Base-by-base conservation (phyloP, 2,797 vertebrate genomes). In the Rhynchotus rufescens region DNA sequence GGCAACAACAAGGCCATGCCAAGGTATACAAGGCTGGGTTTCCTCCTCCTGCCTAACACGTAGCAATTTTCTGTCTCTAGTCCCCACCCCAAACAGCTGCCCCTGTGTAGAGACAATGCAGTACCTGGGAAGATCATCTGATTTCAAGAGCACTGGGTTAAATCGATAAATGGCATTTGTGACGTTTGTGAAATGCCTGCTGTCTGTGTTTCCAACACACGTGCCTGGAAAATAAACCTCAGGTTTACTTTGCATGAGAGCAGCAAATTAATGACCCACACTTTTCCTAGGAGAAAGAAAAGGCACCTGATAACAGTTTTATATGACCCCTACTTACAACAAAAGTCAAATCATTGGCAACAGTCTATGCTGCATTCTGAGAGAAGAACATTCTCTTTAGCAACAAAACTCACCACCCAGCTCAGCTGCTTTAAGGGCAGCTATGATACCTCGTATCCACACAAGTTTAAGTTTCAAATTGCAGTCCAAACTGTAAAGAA, bases 171-270 rank as follows among this genome's bases (percentile, higher is more conserved):
- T 98, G 92, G 98, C 95, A 2, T 81, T 92, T 66, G 98, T 98
- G 93, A 99, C 49, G 65, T 98, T 98, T 47, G 88, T 96, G 94
- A 98, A 99, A 94, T 99, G 98, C 52, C 98, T 98, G 95, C 98
- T 99, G 95, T 99, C 99, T 5, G 99, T 99, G 96, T 98, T 99
- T 60, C 96, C 98, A 56, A 99, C 56, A 84, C 98, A 99, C n/a
- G 98, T 89, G 83, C 98, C 99, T 99, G 94, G 82, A 96, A 64
- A 88, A 91, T 86, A 91, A 69, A 87, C 4, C 74, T 19, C 52
- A 8, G 60, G 21, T 40, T 93, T 23, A 44, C 5, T 66, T 19
- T 56, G 62, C 42, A 28, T 1, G 6, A 62, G 1, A 73, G 47
- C 26, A 90, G 76, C 34, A 22, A 49, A 1, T 85, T n/a, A 9